Conservation (phyloP, 2,797 vertebrate genomes). For the Pangasius krempfi region DNA sequence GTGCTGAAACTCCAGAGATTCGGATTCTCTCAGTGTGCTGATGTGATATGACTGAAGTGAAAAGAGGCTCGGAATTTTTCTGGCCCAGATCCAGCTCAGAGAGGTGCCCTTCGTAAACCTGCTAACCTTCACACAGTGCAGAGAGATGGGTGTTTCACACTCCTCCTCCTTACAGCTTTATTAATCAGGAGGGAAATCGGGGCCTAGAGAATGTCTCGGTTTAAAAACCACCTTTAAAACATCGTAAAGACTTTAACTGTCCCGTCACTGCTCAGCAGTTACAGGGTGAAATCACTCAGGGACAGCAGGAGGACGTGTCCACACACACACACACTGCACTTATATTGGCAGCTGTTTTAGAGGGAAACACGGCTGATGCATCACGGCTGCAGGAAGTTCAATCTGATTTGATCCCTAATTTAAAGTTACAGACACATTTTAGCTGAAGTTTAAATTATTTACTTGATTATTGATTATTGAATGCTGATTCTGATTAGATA, state of each 20-base stretch:
- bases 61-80: not conserved
- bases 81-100: not conserved
- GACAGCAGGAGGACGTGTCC: constrained; percentile 18
- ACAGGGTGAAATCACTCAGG: constrained; percentile 8
- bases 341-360: not conserved
- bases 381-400: not conserved
- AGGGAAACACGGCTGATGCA: not conserved
- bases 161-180: constrained; percentile 47
- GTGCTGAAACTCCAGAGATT: not conserved
- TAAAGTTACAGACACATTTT: not conserved
- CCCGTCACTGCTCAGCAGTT: constrained; percentile 36
- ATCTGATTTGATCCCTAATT: not conserved
- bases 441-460: not conserved
- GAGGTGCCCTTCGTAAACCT: constrained; percentile 39
- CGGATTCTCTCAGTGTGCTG: not conserved
- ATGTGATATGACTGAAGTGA: not conserved
- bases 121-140: constrained; percentile 42
- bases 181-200: constrained; percentile 58
- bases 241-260: constrained; percentile 47
- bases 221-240: constrained; percentile 51
- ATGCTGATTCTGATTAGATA: not conserved
- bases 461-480: not conserved
- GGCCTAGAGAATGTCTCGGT: constrained; percentile 30
- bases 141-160: constrained; percentile 32
- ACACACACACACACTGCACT: not conserved